phyloP scores from a whole-genome alignment of 2,797 vertebrate genomes.

The Myripristis murdjan region DNA sequence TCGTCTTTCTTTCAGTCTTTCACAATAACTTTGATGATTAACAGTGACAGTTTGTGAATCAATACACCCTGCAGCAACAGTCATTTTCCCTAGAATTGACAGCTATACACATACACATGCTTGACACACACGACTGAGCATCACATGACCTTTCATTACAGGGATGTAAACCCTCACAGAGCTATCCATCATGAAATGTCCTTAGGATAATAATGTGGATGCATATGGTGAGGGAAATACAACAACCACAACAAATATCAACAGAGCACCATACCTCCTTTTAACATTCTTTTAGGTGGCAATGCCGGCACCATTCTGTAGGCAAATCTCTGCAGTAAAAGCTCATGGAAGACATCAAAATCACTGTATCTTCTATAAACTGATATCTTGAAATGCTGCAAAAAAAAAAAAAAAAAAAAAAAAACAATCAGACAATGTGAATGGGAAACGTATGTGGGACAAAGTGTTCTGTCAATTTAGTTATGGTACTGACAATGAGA shows the following conservation, averaged over 20 bases:
- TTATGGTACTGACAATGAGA: neutral
- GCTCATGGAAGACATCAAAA: slow-evolving; percentile 97
- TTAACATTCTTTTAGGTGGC: slow-evolving; percentile 95
- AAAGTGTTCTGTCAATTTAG: neutral
- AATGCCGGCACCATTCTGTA: slow-evolving; percentile 95
- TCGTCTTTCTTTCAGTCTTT: slow-evolving; percentile 13
- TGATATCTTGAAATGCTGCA: slow-evolving; percentile 91
- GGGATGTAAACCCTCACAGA: neutral
- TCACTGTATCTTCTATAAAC: slow-evolving; percentile 96
- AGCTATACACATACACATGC: neutral
- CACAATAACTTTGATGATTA: slow-evolving; percentile 39
- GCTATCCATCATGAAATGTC: neutral
- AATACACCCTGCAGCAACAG: slow-evolving; percentile 6
- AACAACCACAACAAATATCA: neutral
- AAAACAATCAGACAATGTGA: neutral
- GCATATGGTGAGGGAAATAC: neutral
- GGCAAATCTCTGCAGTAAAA: slow-evolving; percentile 93
- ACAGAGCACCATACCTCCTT: slow-evolving; percentile 88
- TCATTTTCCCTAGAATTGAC: slow-evolving; percentile 8
- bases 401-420: slow-evolving; percentile 3
- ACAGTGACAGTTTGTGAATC: slow-evolving; percentile 22
- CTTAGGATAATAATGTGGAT: neutral
- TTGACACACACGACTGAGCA: neutral
- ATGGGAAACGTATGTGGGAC: neutral
- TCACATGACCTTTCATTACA: slow-evolving; percentile 5